Base-by-base conservation (phyloP, 2,113 vertebrate species). In the Mionectes macconnelli region DNA sequence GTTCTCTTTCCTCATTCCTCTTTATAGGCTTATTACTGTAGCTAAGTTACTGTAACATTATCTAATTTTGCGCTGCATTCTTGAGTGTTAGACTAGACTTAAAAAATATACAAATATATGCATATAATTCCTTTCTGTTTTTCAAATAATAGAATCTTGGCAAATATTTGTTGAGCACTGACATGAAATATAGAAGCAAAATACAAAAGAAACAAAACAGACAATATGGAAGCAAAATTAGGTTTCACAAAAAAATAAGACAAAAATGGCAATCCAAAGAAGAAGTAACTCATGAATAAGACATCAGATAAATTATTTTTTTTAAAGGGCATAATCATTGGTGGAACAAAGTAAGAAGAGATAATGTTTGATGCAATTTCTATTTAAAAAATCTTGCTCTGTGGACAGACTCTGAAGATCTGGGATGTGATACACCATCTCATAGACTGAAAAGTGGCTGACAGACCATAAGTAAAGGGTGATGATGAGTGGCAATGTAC, bases 401-500 rank as follows among this genome's bases (percentile, higher is more conserved):
- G 31, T 47, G 60, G 56, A 57, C 19, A 50, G 83, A 85, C 22
- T 68, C 49, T 0, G 0, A 91, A 79, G 75, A 74, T 49, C 50
- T 92, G 67, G 37, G 74, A 60, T 68, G 35, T 60, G 56, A 75
- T 35, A 74, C 18, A 31, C 35, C 14, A 45, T 21, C 31, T 30
- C 25, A 74, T 6, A 45, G 81, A 45, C 33, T 52, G 42, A 79
- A 83, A 95, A 93, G 78, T 84, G 68, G 30, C 60, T 88, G 84
- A 83, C 68, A 94, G 86, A 62, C 60, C 68, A 86, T 57, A 91
- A 82, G 93, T 53, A 78, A 87, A 84, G 92, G 39, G 76, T 90
- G 85, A 95, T 68, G 87, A 84, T 62, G 92, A 96, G 67, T 86
- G 70, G 94, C 87, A 95, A 93, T 40, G 63, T 50, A 66, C 87